Base-by-base conservation (phyloP, 2,797 vertebrate species). In the Ceryle rudis region DNA sequence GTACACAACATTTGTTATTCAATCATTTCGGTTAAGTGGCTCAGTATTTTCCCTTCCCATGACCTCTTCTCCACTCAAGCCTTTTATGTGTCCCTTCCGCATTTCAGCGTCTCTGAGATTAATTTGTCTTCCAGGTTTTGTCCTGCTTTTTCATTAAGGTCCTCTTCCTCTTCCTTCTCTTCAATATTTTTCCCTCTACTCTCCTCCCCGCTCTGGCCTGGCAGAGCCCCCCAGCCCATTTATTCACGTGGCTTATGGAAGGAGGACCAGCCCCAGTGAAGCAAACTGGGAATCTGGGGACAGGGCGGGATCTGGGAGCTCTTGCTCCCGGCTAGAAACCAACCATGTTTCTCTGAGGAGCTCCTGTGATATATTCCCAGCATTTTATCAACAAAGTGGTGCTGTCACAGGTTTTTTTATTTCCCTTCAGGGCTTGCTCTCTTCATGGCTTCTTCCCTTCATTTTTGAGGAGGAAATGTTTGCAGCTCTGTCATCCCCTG, bases 401-500 rank as follows among this genome's bases (percentile, higher is more conserved):
- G 79, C 75, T 95, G 88, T 93, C 92, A 86, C 8, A 14, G 7
- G 37, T 86, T 95, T 95, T 69, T 91, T 97, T 95, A 75, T 90
- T 95, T 95, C 90, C 94, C 62, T 79, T 86, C 2, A 2, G 83
- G 88, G 58, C 26, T 69, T 79, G 77, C 54, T 89, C 73, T 92
- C 73, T 93, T 93, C 86, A 26, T 0, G 3, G 70, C 42, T 93
- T 93, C 62, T 90, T 96, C 88, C 92, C 94, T 96, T 90, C 52
- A 83, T 83, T 95, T 97, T 61, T 86, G 44, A 72, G 58, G 47
- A 96, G 90, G 95, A 96, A 96, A 92, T 28, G 14, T 93, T 96
- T 92, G 78, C 60, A 79, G n/a, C 14, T 89, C 70, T 79, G 28
- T 90, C 88, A 91, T 64, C 29, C 39, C 55, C 33, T 86, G 70